Conservation (phyloP, 2,113 vertebrate genomes). For the Stegastes partitus region DNA sequence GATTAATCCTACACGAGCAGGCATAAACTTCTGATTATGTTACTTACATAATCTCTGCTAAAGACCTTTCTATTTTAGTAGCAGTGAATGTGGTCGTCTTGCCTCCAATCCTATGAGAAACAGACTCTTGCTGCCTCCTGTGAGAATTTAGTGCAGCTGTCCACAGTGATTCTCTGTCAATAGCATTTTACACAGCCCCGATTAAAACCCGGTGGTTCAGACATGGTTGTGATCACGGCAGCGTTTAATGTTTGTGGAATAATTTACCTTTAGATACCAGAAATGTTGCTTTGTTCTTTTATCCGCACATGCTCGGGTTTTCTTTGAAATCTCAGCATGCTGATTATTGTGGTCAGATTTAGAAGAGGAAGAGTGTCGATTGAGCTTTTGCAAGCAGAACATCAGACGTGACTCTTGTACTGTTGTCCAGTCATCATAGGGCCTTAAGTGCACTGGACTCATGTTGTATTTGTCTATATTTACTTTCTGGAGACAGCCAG, state of each 20-base stretch:
- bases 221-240: not conserved
- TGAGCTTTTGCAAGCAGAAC: not conserved
- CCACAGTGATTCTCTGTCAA: slow-evolving; percentile 32
- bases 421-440: too few relatives aligned
- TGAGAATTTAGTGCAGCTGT: slow-evolving; percentile 39
- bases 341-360: not conserved
- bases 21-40: not conserved
- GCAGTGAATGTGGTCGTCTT: not conserved
- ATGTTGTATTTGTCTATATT: not conserved
- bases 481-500: not conserved
- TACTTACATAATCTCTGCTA: not conserved
- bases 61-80: not conserved
- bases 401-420: not conserved
- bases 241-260: not conserved
- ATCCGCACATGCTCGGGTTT: not conserved
- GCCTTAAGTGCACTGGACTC: not conserved
- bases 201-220: slow-evolving; percentile 20
- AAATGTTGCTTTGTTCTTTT: not conserved
- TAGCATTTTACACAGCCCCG: slow-evolving; percentile 20
- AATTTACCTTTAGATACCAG: not conserved
- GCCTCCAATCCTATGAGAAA: slow-evolving; percentile 19
- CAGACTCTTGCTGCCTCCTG: slow-evolving; percentile 5
- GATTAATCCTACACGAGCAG: not conserved
- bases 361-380: not conserved
- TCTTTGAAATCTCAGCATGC: not conserved